phyloP scores from a whole-genome alignment of 2,797 vertebrate species.

The Valencia hispanica region DNA sequence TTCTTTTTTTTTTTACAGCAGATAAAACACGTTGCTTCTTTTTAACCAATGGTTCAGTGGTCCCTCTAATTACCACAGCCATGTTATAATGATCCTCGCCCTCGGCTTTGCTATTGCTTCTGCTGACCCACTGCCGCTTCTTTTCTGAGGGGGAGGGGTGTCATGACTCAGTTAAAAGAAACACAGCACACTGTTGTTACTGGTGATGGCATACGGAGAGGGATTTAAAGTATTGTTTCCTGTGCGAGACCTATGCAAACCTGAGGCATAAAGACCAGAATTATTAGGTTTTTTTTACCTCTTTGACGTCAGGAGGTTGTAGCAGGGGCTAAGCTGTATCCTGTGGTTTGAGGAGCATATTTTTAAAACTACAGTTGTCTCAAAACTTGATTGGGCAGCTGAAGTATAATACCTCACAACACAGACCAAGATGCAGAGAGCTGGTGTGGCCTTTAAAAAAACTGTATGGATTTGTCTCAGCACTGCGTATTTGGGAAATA shows the following conservation, averaged over 20 bases:
- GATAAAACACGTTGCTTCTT: conserved; percentile 60
- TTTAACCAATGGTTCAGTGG: conserved; percentile 68
- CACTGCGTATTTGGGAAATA: conserved; percentile 5
- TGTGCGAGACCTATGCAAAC: conserved; percentile 3
- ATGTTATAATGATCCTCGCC: conserved; percentile 66
- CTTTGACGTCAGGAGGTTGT: background rate
- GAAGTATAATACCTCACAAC: background rate
- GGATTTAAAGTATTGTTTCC: conserved; percentile 22
- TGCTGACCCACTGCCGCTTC: conserved; percentile 61
- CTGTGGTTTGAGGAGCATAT: conserved; percentile 11
- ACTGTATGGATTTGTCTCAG: conserved; percentile 1
- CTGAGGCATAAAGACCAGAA: conserved; percentile 6
- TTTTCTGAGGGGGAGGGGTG: conserved; percentile 49
- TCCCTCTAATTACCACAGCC: conserved; percentile 68
- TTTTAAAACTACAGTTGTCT: conserved; percentile 6
- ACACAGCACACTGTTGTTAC: conserved; percentile 18
- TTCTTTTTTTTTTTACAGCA: conserved; percentile 32
- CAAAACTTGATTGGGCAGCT: background rate
- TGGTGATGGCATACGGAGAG: conserved; percentile 13
- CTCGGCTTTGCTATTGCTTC: conserved; percentile 58
- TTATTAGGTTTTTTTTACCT: background rate
- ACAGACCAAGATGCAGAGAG: background rate
- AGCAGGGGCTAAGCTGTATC: background rate
- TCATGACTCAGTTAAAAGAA: conserved; percentile 41
- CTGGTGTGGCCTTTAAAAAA: conserved; percentile 18